These are phyloP conservation scores for Caenorhabditis sp. DNA, from an alignment of 2,888 invertebrate species.

Conservation along the genomic window DNA sequence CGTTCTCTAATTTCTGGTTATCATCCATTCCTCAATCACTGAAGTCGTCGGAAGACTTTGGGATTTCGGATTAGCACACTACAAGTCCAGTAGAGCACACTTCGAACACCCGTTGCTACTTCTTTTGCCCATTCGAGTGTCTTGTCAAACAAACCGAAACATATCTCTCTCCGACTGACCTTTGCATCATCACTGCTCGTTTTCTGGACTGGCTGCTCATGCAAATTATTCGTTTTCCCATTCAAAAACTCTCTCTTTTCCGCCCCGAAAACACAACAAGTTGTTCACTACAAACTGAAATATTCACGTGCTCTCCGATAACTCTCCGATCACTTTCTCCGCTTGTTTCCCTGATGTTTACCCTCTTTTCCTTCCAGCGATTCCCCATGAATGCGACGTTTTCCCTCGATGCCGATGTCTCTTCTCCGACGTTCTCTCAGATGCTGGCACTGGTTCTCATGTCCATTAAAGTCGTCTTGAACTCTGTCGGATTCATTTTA, in stretches of 20 bases:
- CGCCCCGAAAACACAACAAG: background rate
- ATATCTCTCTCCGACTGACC: background rate
- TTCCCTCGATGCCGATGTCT: slow-evolving; percentile 4
- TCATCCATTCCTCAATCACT: too few species aligned
- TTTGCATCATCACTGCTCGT: slow-evolving; percentile 6
- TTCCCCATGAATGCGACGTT: slow-evolving; percentile 13
- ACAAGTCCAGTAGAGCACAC: slow-evolving; percentile 3
- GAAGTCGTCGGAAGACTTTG: background rate
- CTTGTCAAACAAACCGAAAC: slow-evolving; percentile 19
- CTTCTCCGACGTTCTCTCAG: slow-evolving; percentile 19
- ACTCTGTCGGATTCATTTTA: slow-evolving; percentile 41
- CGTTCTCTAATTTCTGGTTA: too few species aligned
- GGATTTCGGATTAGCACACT: background rate
- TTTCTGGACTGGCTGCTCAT: slow-evolving; percentile 1
- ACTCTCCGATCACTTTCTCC: slow-evolving; percentile 13
- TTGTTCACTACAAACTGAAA: slow-evolving; percentile 30
- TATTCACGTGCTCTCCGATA: slow-evolving; percentile 9
- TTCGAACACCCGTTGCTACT: slow-evolving; percentile 3
- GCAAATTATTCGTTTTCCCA: background rate
- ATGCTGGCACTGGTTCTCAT: slow-evolving; percentile 38
- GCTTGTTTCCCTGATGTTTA: background rate
- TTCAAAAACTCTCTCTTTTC: background rate
- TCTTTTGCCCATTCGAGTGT: slow-evolving; percentile 4
- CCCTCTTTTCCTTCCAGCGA: slow-evolving; percentile 4
- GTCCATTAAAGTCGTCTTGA: slow-evolving; percentile 45